A percentile compares a stretch with the other conserved stretches of the same genome.
Evolutionary conservation across 2,113 vertebrate genomes (phyloP).

Genomic region (Clarias macrocephalus): DNA sequence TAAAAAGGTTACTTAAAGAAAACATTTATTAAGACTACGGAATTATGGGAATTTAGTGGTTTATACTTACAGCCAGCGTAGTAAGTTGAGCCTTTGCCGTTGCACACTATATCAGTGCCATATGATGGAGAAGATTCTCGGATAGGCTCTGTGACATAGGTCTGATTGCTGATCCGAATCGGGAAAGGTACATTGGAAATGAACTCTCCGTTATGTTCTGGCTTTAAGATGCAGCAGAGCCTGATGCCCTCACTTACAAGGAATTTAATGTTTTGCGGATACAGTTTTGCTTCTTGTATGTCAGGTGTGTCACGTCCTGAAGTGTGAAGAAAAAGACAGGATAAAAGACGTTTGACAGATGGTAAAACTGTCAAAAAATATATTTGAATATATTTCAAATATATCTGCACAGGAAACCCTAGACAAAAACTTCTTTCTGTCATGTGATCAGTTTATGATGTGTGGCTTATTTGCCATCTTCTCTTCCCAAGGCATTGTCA

Average conservation of each 20-base stretch:
- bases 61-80: conserved; percentile 45
- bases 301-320: conserved; percentile 56
- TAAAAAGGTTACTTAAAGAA: background rate
- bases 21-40: background rate
- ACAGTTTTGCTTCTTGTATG: background rate
- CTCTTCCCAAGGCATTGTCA: too few species aligned
- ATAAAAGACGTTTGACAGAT: too few species aligned
- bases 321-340: background rate
- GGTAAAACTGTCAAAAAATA: background rate
- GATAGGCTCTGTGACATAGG: conserved; percentile 5
- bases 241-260: conserved; percentile 49
- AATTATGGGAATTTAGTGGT: background rate
- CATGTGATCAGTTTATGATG: too few species aligned
- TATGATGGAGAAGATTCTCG: rapidly evolving
- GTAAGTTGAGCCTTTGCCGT: background rate
- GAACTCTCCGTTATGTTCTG: background rate
- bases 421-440: background rate
- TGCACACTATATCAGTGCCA: background rate
- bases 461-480: too few species aligned
- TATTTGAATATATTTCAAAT: too few species aligned
- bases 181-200: background rate
- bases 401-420: background rate
- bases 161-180: conserved; percentile 34
- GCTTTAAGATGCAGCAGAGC: conserved; percentile 65
- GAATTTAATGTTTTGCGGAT: conserved; percentile 51